These are phyloP conservation scores for Clarias gariepinus DNA, from an alignment of 2,113 vertebrate species.

Conservation along the genomic window DNA sequence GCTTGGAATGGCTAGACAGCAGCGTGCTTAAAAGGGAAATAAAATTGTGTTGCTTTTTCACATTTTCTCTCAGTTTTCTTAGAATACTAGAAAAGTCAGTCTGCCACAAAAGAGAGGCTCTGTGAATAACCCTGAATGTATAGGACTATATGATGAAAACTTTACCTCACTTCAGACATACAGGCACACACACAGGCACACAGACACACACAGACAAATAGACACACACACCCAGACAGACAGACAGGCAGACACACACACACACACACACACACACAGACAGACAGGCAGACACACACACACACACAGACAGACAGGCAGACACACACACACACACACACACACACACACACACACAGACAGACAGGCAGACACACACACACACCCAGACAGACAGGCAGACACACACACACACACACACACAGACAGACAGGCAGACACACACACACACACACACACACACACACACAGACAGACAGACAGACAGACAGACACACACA, in stretches of 20 bases:
- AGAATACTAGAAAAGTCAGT: not conserved
- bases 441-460: not conserved
- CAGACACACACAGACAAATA: too few relatives aligned
- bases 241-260: not conserved
- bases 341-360: too few relatives aligned
- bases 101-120: not conserved
- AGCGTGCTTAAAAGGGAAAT: not conserved
- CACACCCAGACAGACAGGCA: not conserved
- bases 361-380: not conserved
- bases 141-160: not conserved
- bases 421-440: not conserved
- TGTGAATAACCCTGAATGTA: not conserved
- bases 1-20: not conserved
- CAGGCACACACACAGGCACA: not conserved
- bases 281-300: not conserved
- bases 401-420: not conserved
- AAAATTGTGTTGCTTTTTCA: not conserved
- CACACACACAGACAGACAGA: too few relatives aligned
- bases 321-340: not conserved
- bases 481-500: not conserved
- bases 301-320: not conserved
- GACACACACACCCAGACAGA: too few relatives aligned
- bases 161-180: not conserved
- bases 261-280: too few relatives aligned
- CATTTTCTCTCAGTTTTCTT: not conserved